Evolutionary conservation across 1,140 invertebrate species (phyloP).

Genomic region (Himalopsyche phryganea): DNA sequence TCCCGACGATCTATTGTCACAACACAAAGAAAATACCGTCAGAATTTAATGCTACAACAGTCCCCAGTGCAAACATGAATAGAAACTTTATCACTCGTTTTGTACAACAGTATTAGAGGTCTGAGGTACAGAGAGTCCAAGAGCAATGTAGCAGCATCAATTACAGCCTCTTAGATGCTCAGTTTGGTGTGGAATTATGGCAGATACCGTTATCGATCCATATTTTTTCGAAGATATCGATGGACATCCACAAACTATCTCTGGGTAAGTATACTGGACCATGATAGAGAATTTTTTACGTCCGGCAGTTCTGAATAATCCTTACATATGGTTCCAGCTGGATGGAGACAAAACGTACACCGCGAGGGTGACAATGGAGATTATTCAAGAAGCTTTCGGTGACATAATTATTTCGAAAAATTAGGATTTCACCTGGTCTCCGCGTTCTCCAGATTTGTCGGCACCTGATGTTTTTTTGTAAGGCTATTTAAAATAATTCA

Average conservation of each 20-base stretch:
- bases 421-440: not conserved
- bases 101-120: too few species aligned
- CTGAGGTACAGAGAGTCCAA: not conserved
- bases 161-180: not conserved
- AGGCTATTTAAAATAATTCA: not conserved
- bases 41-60: not conserved
- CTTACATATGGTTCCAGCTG: constrained; percentile 31
- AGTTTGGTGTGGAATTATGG: not conserved
- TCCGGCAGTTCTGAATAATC: constrained; percentile 16
- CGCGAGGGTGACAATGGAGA: constrained; percentile 24
- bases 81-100: too few species aligned
- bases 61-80: too few species aligned
- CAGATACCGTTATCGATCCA: not conserved
- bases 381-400: too few species aligned
- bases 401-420: too few species aligned
- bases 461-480: not conserved
- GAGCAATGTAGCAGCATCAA: too few species aligned
- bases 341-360: constrained; percentile 33
- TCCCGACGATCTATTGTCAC: not conserved
- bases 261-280: constrained; percentile 6
- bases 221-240: not conserved
- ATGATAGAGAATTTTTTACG: constrained; percentile 27
- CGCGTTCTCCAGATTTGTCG: not conserved
- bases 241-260: not conserved
- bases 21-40: too few species aligned